Evolutionary conservation across 2,888 invertebrate genomes (phyloP).

Genomic region (Mythimna loreyi): DNA sequence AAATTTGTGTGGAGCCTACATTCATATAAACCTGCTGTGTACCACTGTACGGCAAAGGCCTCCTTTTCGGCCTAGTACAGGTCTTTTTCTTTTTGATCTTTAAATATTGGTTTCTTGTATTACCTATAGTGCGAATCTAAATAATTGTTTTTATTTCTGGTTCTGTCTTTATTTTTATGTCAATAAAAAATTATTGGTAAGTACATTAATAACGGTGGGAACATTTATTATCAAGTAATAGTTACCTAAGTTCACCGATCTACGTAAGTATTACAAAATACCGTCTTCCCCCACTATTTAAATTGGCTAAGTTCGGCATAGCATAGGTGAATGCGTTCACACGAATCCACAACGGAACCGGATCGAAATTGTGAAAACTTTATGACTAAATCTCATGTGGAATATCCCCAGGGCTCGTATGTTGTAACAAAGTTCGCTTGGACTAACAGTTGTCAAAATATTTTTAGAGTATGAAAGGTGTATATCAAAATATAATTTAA

Average conservation of each 20-base stretch:
- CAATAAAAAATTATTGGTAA: background rate
- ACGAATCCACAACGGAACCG: constrained; percentile 57
- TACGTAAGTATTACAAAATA: constrained; percentile 11
- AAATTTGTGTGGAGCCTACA: too few relatives aligned
- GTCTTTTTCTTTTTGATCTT: too few relatives aligned
- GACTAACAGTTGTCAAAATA: constrained; percentile 74
- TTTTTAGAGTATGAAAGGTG: constrained; percentile 77
- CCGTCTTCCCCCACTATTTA: constrained; percentile 18
- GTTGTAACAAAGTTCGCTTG: constrained; percentile 49
- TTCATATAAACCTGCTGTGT: too few relatives aligned
- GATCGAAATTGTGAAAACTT: constrained; percentile 55
- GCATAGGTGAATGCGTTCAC: constrained; percentile 49
- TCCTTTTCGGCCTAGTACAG: too few relatives aligned
- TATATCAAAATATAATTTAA: constrained; percentile 79
- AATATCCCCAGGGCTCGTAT: constrained; percentile 45
- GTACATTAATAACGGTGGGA: background rate
- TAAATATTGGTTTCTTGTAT: too few relatives aligned
- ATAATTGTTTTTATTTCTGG: too few relatives aligned
- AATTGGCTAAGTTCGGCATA: constrained; percentile 16
- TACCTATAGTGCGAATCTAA: too few relatives aligned
- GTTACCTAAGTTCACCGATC: background rate
- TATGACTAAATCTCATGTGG: constrained; percentile 52
- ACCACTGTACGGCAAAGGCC: too few relatives aligned
- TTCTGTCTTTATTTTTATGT: background rate
- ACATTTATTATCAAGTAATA: too few relatives aligned